These are phyloP conservation scores for Otus scops DNA, from an alignment of 2,797 vertebrate species.

Conservation along the genomic window DNA sequence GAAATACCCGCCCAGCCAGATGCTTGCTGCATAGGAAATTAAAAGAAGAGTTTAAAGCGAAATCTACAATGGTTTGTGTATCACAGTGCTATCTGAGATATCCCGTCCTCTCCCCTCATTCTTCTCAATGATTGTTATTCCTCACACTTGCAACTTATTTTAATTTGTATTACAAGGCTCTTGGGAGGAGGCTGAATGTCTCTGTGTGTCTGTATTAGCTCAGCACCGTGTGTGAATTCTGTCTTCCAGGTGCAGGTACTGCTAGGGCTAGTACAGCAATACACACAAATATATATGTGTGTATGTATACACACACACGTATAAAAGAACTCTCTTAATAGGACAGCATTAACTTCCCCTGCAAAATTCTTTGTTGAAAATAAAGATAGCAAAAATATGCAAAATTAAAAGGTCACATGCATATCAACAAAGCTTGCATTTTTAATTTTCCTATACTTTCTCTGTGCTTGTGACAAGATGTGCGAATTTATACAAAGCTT, in stretches of 20 bases:
- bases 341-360: background rate
- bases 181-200: background rate
- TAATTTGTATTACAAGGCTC: background rate
- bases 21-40: background rate
- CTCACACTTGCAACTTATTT: background rate
- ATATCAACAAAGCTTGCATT: background rate
- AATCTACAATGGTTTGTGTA: background rate
- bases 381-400: background rate
- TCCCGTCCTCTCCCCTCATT: background rate
- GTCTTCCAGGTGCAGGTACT: background rate
- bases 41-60: background rate
- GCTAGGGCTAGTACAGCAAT: background rate
- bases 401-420: background rate
- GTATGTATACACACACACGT: background rate
- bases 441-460: background rate
- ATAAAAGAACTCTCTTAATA: background rate
- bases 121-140: background rate
- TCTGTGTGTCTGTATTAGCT: background rate
- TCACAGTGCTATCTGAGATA: background rate
- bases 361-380: background rate
- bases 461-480: background rate
- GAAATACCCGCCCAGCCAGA: background rate
- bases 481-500: background rate
- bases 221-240: background rate
- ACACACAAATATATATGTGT: background rate